These are phyloP conservation scores for Arenaria interpres DNA, from an alignment of 2,113 vertebrate species.

Conservation along the genomic window DNA sequence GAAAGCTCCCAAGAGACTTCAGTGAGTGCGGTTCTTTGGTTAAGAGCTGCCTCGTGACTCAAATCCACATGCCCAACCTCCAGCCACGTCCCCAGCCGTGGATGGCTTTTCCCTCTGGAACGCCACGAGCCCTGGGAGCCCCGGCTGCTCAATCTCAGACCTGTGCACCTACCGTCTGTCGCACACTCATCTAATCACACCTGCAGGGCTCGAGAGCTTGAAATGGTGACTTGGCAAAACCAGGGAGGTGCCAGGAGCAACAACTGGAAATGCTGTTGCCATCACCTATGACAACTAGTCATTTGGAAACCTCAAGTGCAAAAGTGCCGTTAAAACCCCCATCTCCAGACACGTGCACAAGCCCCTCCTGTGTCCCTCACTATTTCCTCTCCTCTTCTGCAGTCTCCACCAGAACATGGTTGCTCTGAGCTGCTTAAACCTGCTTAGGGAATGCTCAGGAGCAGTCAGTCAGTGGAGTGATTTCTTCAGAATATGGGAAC, in stretches of 20 bases:
- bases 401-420: accelerated
- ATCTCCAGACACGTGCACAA: neutral
- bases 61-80: neutral
- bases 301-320: neutral
- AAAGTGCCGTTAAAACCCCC: neutral
- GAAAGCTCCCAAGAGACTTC: neutral
- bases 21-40: neutral
- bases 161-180: accelerated
- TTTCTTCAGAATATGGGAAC: neutral
- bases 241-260: neutral
- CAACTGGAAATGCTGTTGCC: neutral
- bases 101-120: neutral
- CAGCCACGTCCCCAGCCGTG: neutral
- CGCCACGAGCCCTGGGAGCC: neutral
- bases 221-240: neutral
- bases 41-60: neutral
- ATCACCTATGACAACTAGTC: neutral
- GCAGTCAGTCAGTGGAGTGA: neutral
- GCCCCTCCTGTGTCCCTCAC: neutral
- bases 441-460: neutral
- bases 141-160: neutral
- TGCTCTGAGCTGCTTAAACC: neutral
- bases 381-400: neutral
- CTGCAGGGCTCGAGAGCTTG: neutral
- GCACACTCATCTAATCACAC: accelerated